A percentile compares a stretch with the other conserved stretches of the same genome.
Conservation (phyloP, 2,113 vertebrate species). For the Carollia perspicillata region DNA sequence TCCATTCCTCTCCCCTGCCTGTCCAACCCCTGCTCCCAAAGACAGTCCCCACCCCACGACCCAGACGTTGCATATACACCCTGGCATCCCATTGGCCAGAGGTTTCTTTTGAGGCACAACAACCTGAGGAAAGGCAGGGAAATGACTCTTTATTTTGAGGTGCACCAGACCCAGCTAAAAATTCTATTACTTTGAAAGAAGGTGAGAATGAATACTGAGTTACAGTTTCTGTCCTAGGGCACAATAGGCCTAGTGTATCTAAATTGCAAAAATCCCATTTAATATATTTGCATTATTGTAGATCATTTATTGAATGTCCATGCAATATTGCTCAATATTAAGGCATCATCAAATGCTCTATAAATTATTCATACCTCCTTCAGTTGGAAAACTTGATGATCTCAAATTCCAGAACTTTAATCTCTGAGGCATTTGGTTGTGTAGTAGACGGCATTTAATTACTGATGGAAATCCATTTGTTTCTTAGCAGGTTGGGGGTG, state of each 20-base stretch:
- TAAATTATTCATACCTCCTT: background rate
- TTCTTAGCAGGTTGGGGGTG: background rate
- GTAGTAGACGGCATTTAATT: background rate
- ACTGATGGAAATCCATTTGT: background rate
- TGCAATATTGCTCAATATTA: background rate
- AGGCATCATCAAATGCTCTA: background rate
- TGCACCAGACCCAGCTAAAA: background rate
- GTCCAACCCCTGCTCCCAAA: no score
- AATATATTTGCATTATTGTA: background rate
- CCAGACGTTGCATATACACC: background rate
- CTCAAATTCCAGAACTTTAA: slow-evolving; percentile 10
- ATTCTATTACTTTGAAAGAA: background rate
- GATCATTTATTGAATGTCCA: background rate
- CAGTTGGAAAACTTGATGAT: background rate
- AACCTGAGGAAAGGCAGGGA: background rate
- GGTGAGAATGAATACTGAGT: background rate
- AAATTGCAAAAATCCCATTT: background rate
- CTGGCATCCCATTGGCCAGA: background rate
- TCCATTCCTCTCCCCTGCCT: no score
- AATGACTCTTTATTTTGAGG: background rate
- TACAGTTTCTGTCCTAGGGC: background rate
- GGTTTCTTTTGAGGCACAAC: background rate
- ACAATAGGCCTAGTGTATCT: background rate
- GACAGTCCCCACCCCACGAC: no score
- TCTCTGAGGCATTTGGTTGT: background rate